Conservation (phyloP, 2,888 invertebrate genomes). For the Nematopogon swammerdamellus region DNA sequence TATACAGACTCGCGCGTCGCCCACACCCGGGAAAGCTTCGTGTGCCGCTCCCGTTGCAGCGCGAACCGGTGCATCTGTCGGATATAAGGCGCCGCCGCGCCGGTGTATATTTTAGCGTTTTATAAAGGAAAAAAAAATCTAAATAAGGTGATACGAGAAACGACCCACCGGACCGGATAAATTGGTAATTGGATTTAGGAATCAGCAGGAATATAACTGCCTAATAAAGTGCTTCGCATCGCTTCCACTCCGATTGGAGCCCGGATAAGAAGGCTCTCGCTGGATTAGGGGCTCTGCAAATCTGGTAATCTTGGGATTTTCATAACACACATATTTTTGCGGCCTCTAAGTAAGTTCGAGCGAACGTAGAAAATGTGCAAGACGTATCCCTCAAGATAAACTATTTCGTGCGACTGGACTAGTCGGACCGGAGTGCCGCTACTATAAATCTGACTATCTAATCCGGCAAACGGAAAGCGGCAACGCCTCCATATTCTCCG, state of each 20-base stretch:
- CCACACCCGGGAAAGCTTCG: too few relatives aligned
- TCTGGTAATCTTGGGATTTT: too few relatives aligned
- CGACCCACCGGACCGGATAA: neutral
- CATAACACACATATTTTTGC: too few relatives aligned
- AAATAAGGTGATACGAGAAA: neutral
- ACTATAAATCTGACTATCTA: neutral
- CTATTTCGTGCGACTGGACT: too few relatives aligned
- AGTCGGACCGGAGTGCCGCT: too few relatives aligned
- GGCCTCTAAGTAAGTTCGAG: too few relatives aligned
- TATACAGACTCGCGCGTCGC: too few relatives aligned
- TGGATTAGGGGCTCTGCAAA: neutral
- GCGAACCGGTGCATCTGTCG: neutral
- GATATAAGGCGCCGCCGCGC: neutral
- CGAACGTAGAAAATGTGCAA: too few relatives aligned
- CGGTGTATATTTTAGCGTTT: too few relatives aligned
- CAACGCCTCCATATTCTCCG: neutral
- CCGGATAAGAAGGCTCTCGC: neutral
- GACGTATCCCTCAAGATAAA: too few relatives aligned
- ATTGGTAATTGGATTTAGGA: neutral
- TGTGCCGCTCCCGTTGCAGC: neutral
- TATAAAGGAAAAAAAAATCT: too few relatives aligned
- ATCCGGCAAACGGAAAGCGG: neutral
- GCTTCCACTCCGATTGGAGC: neutral
- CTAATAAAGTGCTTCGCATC: neutral
- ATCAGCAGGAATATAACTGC: neutral